These are phyloP conservation scores for Miichthys miiuy DNA, from an alignment of 2,797 vertebrate species.

Conservation along the genomic window DNA sequence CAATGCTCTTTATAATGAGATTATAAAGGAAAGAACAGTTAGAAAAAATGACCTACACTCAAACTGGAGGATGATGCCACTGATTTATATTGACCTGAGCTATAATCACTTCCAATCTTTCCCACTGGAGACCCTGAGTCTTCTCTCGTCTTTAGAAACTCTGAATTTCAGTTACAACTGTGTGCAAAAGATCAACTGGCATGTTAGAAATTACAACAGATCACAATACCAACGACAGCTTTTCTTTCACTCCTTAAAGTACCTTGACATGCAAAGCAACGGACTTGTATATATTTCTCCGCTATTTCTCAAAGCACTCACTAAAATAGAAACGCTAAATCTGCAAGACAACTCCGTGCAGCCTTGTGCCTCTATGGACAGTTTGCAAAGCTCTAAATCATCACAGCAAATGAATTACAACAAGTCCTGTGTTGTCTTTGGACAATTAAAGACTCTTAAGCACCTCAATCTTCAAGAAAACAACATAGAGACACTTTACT, in stretches of 20 bases:
- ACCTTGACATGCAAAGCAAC: conserved; percentile 79
- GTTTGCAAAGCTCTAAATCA: conserved; percentile 22
- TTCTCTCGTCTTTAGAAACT: conserved; percentile 79
- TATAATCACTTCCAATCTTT: conserved; percentile 83
- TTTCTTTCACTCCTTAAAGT: conserved; percentile 74
- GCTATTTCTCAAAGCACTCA: conserved; percentile 70
- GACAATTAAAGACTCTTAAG: conserved; percentile 72
- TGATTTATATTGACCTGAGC: conserved; percentile 86
- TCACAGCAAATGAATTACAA: conserved; percentile 5
- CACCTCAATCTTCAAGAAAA: conserved; percentile 80
- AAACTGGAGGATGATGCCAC: conserved; percentile 54
- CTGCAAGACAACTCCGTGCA: conserved; percentile 78
- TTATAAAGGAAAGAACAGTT: conserved; percentile 43
- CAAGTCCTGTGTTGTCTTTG: conserved; percentile 71
- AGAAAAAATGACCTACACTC: conserved; percentile 60
- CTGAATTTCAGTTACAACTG: conserved; percentile 87
- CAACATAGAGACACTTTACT: conserved; percentile 66
- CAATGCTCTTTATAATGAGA: conserved; percentile 70
- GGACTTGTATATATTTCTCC: conserved; percentile 70
- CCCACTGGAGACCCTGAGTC: conserved; percentile 80
- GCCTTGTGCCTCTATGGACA: conserved; percentile 61
- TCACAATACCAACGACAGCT: conserved; percentile 45
- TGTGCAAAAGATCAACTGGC: conserved; percentile 76
- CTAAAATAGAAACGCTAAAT: conserved; percentile 78
- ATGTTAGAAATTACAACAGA: conserved; percentile 53